A percentile compares a stretch with the other conserved stretches of the same genome.
Conservation (phyloP, 2,113 vertebrate genomes). For the Syngnathoides biaculeatus region DNA sequence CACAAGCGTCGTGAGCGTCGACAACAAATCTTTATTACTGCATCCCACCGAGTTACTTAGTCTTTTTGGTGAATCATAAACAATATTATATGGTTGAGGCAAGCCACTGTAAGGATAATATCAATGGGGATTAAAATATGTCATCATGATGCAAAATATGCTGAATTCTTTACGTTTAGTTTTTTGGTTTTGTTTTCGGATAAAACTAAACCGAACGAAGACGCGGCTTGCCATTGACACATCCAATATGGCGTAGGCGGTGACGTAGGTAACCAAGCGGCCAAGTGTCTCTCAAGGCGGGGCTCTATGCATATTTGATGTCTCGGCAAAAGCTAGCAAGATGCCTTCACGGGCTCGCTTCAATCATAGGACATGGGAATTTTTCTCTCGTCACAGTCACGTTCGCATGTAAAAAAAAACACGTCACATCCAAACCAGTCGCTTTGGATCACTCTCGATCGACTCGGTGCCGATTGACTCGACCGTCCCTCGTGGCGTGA, state of each 20-base stretch:
- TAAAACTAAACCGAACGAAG: neutral
- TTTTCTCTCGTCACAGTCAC: neutral
- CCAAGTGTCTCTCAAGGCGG: neutral
- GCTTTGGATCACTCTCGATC: neutral
- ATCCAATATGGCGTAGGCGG: neutral
- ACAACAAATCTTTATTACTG: too few relatives aligned
- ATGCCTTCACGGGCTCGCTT: neutral
- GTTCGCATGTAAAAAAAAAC: neutral
- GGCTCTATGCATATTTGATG: neutral
- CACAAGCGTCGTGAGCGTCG: too few relatives aligned
- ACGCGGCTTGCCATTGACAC: neutral
- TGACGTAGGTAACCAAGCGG: neutral
- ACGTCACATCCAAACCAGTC: slow-evolving; percentile 1
- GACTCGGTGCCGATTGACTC: neutral
- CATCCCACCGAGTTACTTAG: too few relatives aligned
- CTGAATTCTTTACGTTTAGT: too few relatives aligned
- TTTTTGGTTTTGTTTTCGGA: too few relatives aligned
- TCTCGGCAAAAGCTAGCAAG: neutral
- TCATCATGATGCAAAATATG: too few relatives aligned
- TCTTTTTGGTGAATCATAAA: too few relatives aligned
- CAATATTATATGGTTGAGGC: too few relatives aligned
- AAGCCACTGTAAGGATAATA: too few relatives aligned
- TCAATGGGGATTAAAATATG: too few relatives aligned
- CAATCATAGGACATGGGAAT: neutral
- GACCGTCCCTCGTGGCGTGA: neutral